A percentile compares a stretch with the other conserved stretches of the same genome.
Evolutionary conservation across 2,888 invertebrate species (phyloP).

Genomic region (Andricus curvator): DNA sequence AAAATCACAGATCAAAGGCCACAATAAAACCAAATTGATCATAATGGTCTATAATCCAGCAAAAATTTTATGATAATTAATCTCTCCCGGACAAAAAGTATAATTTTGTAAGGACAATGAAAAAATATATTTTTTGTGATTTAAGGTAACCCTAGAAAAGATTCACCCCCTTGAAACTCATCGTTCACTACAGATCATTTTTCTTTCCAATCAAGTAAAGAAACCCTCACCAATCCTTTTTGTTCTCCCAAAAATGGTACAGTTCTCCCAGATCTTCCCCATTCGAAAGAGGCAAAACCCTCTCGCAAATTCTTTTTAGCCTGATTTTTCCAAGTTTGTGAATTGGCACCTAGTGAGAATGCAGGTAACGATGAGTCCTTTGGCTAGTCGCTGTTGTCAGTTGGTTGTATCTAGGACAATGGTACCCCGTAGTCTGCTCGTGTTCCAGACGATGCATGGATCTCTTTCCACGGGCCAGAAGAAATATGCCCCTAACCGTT

Average conservation of each 20-base stretch:
- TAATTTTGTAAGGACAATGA: too few relatives aligned
- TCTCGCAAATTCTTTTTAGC: neutral
- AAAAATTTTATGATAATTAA: too few relatives aligned
- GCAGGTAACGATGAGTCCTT: slow-evolving; percentile 61
- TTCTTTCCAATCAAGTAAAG: too few relatives aligned
- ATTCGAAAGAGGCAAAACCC: neutral
- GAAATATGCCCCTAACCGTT: slow-evolving; percentile 74
- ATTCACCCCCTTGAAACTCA: too few relatives aligned
- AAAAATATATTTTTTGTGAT: too few relatives aligned
- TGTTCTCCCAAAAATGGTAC: neutral
- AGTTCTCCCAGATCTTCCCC: neutral
- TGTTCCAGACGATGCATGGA: slow-evolving; percentile 41
- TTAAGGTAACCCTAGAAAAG: too few relatives aligned
- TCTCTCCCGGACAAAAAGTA: too few relatives aligned
- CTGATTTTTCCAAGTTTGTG: neutral
- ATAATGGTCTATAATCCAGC: too few relatives aligned
- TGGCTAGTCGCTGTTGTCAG: slow-evolving; percentile 65
- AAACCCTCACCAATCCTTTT: neutral
- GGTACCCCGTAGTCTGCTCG: slow-evolving; percentile 61
- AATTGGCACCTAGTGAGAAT: slow-evolving; percentile 13
- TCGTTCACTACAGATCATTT: too few relatives aligned
- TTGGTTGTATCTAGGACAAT: slow-evolving; percentile 70
- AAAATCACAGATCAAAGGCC: too few relatives aligned
- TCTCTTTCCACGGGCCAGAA: slow-evolving; percentile 63
- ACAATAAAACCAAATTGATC: too few relatives aligned